Conservation (phyloP, 2,113 vertebrate genomes). For the Corvus hawaiiensis region DNA sequence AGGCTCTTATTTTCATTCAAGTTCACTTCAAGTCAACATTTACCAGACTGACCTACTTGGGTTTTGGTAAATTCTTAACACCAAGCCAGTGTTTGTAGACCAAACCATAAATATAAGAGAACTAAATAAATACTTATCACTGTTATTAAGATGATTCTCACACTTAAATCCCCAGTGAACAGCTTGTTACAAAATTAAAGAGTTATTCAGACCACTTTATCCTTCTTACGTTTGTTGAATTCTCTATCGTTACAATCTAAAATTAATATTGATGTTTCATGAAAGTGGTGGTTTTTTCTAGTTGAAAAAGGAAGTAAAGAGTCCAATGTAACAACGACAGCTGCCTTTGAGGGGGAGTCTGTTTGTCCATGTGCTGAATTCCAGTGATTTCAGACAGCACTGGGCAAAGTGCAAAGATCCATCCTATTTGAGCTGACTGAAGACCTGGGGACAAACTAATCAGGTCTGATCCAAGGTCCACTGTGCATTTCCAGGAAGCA, state of each 20-base stretch:
- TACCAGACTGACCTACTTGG: neutral
- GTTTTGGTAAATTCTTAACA: constrained; percentile 4
- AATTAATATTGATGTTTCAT: neutral
- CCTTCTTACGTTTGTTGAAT: neutral
- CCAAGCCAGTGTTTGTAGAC: neutral
- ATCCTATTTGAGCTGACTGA: neutral
- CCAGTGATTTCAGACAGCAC: neutral
- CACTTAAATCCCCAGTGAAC: neutral
- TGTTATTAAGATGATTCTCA: neutral
- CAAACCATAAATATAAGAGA: neutral
- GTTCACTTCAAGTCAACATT: neutral
- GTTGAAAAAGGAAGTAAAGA: neutral
- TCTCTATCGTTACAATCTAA: neutral
- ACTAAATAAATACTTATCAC: neutral
- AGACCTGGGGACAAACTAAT: neutral
- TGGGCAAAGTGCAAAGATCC: constrained; percentile 47
- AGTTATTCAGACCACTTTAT: neutral
- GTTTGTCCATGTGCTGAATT: neutral
- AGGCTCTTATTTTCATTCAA: neutral
- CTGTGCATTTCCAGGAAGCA: neutral
- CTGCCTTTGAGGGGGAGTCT: neutral
- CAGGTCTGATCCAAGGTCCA: neutral
- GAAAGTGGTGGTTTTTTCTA: neutral
- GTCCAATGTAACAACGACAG: neutral
- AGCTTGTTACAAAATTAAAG: neutral